Evolutionary conservation across 1,140 invertebrate species (phyloP).

Genomic region (Drosophila nikananu): DNA sequence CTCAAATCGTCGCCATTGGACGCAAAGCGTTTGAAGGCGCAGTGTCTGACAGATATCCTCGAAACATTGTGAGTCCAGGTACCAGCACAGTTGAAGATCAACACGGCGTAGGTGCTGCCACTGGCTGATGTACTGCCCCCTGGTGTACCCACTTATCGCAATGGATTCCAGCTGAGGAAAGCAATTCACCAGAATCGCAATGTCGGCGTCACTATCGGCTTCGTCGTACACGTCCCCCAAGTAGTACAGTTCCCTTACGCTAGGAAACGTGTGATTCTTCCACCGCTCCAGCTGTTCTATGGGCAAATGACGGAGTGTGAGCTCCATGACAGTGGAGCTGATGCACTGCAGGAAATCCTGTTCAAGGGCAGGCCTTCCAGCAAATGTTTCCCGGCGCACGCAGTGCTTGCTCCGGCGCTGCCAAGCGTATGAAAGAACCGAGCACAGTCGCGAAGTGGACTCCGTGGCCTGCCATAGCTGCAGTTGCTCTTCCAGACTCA

Average conservation of each 20-base stretch:
- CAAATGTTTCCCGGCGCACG: constrained; percentile 11
- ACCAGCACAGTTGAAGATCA: constrained; percentile 34
- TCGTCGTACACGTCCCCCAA: constrained; percentile 23
- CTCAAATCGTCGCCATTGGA: constrained; percentile 22
- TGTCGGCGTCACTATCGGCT: constrained; percentile 12
- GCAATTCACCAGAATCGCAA: constrained; percentile 20
- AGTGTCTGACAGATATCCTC: constrained; percentile 22
- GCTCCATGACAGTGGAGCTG: no score
- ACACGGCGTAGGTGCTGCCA: constrained; percentile 28
- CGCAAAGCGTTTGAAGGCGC: constrained; percentile 6
- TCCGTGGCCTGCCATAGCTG: constrained; percentile 32
- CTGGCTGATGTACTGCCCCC: constrained; percentile 18
- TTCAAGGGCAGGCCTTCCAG: not conserved
- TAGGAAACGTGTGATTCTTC: constrained; percentile 7
- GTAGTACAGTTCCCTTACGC: constrained; percentile 15
- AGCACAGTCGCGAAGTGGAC: constrained; percentile 7
- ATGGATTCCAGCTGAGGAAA: constrained; percentile 34
- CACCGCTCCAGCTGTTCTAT: constrained; percentile 17
- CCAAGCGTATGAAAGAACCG: constrained; percentile 27
- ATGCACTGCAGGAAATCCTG: constrained; percentile 21
- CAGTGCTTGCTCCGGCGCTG: constrained; percentile 4
- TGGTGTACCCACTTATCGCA: constrained; percentile 13
- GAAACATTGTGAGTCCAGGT: constrained; percentile 9
- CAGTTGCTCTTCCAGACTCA: constrained; percentile 32
- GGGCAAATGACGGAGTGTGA: no score